Base-by-base conservation (phyloP, 2,113 vertebrate species). In the Sclerurus mexicanus region DNA sequence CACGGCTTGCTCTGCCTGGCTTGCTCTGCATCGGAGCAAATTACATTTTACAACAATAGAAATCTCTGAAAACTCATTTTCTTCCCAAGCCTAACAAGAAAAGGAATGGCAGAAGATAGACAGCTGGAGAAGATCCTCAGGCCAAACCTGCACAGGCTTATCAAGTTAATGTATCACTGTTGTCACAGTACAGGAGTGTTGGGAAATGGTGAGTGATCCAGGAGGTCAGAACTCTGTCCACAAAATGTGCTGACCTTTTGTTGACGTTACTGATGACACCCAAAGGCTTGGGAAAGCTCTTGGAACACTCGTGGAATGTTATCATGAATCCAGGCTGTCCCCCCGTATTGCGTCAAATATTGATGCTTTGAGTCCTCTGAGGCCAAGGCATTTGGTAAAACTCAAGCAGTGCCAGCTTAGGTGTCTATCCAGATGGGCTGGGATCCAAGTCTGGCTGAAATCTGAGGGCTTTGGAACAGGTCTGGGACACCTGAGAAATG, bases 211-310 rank as follows among this genome's bases (percentile, higher is more conserved):
- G 69, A 85, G 69, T 60, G 39, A 69, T n/a, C 47, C 76, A 81
- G 63, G 64, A 84, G 92, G 76, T 94, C 92, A 87, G 56, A 85
- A 58, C 55, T 95, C 55, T 83, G 79, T 68, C 60, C 81, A 64
- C 68, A 68, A 35, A 96, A 69, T 90, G 67, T 90, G 53, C 52
- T 95, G 95, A 90, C 93, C 88, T 88, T 92, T 58, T 58, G 73
- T 78, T 94, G 90, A 92, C n/a, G 2, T 82, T 75, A 35, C 68
- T 53, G 81, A 62, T 95, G 95, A 78, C 77, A 96, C 44, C 68
- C 40, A 39, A 39, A 1, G 56, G 68, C 64, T 71, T 33, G 6
- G 82, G 47, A 75, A 30, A 86, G 39, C 76, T 90, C 69, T 40
- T 75, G 80, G 76, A 71, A 46, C 80, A 17, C 42, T 63, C 64